Percentiles rank a stretch among this genome's conserved stretches.
Conservation (phyloP, 2,113 vertebrate genomes). For the Passer montanus region DNA sequence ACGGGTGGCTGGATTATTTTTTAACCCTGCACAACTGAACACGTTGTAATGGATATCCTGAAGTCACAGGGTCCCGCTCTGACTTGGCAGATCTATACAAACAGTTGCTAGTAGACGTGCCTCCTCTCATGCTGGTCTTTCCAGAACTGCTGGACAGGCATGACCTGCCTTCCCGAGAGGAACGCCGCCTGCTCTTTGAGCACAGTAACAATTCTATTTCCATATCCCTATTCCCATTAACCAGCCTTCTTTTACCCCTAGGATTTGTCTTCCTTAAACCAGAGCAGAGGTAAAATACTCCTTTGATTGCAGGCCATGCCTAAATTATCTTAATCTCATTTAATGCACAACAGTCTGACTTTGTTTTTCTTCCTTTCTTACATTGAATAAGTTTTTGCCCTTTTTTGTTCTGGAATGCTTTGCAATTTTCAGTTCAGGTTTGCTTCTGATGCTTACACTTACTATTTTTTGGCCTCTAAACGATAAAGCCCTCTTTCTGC, state of each 20-base stretch:
- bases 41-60: neutral
- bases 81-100: neutral
- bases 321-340: slow-evolving; percentile 51
- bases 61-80: neutral
- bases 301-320: slow-evolving; percentile 53
- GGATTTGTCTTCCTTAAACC: slow-evolving; percentile 41
- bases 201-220: slow-evolving; percentile 2
- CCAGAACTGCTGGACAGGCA: neutral
- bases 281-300: slow-evolving; percentile 44
- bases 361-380: neutral
- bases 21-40: slow-evolving; percentile 5
- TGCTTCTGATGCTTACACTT: neutral
- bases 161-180: neutral
- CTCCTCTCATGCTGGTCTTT: neutral
- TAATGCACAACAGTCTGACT: neutral
- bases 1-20: neutral
- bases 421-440: neutral
- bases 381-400: neutral
- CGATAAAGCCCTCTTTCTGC: neutral
- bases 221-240: slow-evolving; percentile 27
- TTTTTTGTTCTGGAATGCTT: neutral
- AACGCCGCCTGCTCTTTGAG: neutral
- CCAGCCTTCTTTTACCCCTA: slow-evolving; percentile 14
- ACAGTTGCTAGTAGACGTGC: neutral
- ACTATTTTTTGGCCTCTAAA: neutral